Evolutionary conservation across 2,888 invertebrate species (phyloP), one percentile per base, ranked within the genome.

Genomic region (Platerodrilus igneus): DNA sequence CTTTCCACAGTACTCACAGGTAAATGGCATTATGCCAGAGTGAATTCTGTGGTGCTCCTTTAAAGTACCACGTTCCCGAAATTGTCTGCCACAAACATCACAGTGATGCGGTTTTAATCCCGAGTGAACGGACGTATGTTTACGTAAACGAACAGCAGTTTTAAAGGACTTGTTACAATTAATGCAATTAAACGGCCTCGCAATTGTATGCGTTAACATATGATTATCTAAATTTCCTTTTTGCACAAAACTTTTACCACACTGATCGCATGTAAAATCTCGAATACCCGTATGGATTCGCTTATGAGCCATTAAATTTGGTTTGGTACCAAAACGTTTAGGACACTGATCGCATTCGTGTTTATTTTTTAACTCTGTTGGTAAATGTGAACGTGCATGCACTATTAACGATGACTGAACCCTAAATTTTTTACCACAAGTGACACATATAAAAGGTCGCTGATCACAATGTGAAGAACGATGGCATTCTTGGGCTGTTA

Each of bases 1-100:
- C 65, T 85, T 84, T 11, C 79, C 80, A 57, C 86, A 87, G 60
- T 78, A 82, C 56, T 81, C 80, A 52, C 87, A 86, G 2, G 79
- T 73, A 51, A 81, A 83, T 1, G 87, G 86, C 82, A 84, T 83
- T 1, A 79, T 80, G 4, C 86, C 86, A 0, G 86, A 86, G 50
- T 86, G 86, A 8, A 84, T 81, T 17, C 86, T 76, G 57, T 79
- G 78, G 58, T 86, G 86, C 9, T 85, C 81, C 30, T 80, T 76
- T 34, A 86, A 65, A 10, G 86, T 83, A 22, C 83, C 81, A 34
- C 81, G 76, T 45, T 86, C 77, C 6, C 85, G 69, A 55, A 81
- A 81, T 31, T 73, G 71, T 47, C 76, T 64, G 1, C 77, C 77
- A 52, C 80, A 80, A 18, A 75, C 72, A 35, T 76, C 74, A 52